Evolutionary conservation across 2,797 vertebrate genomes (phyloP).

Genomic region (Alcedo quadribrachys): DNA sequence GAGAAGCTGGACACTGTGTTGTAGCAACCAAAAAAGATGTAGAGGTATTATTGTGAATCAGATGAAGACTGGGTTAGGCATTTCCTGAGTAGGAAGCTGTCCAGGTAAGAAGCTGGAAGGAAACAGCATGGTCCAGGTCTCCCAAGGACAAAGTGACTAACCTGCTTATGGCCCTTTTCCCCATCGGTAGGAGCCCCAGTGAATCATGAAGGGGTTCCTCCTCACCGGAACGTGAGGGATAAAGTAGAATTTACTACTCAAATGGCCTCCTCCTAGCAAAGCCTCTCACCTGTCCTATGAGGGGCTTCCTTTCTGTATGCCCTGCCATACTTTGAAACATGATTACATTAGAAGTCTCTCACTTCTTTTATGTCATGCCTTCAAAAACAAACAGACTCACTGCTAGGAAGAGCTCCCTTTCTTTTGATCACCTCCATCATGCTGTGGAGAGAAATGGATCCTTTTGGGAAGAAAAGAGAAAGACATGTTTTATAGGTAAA

Average conservation of each 20-base stretch:
- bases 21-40: neutral
- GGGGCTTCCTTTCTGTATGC: neutral
- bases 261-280: neutral
- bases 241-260: neutral
- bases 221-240: neutral
- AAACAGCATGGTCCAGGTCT: neutral
- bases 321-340: neutral
- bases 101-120: neutral
- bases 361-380: neutral
- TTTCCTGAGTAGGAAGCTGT: neutral
- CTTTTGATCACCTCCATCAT: neutral
- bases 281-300: neutral
- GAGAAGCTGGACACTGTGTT: neutral
- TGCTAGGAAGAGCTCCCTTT: neutral
- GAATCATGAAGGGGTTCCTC: neutral
- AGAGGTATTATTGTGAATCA: neutral
- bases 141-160: neutral
- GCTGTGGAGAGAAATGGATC: neutral
- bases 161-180: neutral
- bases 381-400: neutral
- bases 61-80: neutral
- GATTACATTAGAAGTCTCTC: neutral
- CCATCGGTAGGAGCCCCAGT: neutral
- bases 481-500: neutral
- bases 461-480: neutral